Conservation (phyloP, 2,113 vertebrate species). For the Burhinus oedicnemus region DNA sequence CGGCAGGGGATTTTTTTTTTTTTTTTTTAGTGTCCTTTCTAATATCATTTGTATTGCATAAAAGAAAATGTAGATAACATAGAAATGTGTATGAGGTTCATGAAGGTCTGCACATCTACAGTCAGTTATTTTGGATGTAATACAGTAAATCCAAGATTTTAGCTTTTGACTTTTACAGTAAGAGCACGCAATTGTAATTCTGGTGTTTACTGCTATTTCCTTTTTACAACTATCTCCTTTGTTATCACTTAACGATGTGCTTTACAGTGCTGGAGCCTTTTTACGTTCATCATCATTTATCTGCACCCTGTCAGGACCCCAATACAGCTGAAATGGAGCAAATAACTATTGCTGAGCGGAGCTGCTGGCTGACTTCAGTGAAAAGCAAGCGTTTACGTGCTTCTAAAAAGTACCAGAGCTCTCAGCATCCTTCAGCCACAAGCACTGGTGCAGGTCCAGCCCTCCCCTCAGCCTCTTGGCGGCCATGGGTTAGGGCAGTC, state of each 20-base stretch:
- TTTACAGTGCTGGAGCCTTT: neutral
- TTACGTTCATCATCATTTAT: neutral
- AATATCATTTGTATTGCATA: neutral
- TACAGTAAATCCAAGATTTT: neutral
- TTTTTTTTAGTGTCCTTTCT: neutral
- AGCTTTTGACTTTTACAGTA: neutral
- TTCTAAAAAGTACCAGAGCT: neutral
- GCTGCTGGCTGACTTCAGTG: neutral
- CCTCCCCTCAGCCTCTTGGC: neutral
- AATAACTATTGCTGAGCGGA: neutral
- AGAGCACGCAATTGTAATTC: neutral
- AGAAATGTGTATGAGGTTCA: accelerated
- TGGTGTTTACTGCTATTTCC: neutral
- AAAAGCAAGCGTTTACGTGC: accelerated
- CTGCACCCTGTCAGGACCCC: neutral
- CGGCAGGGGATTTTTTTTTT: neutral
- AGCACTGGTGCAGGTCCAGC: neutral
- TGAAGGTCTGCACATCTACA: neutral
- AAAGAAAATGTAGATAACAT: neutral
- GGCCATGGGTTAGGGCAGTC: neutral
- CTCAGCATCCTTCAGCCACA: neutral
- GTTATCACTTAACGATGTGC: neutral
- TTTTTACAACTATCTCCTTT: neutral
- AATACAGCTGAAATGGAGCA: neutral
- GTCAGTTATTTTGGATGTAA: neutral